Evolutionary conservation across 1,140 invertebrate species (phyloP), one percentile per base, ranked within the genome.

Genomic region (Agrypnia vestita): DNA sequence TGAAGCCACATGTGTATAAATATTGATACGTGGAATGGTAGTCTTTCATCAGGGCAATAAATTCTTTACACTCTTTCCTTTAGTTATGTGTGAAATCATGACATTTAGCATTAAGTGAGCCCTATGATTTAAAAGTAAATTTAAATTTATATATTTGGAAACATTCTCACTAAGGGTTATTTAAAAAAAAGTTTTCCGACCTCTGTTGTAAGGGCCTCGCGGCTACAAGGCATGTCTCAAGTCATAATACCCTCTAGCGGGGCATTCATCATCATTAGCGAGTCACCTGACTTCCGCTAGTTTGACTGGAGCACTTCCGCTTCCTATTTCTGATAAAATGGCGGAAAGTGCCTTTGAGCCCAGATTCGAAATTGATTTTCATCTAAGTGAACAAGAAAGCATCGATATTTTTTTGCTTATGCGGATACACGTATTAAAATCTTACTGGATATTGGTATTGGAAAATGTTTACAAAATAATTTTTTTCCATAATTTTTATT

Each of bases 251-350:
- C 73, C 73, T 46, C 75, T 17, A 35, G 56, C 44, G 69, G 53
- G 19, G 61, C 59, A 76, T 78, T 72, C 64, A 78, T 78, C 77
- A 78, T 78, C 77, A 78, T 78, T 78, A 78, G 76, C 64, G 64
- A 71, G 76, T 78, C 76, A 59, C 75, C 77, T 78, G 64, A 72
- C 77, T 78, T 78, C 77, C 77, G 77, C 13, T 72, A 61, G 77
- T 69, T 69, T 53, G 59, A 76, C 74, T 76, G 35, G 64, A 72
- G 64, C 15, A 61, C 64, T 72, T 78, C 77, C 77, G 77, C 62
- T 61, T 53, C 51, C 77, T 67, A 71, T 78, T 72, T 78, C 77
- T 72, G 67, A 46, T 78, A 71, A 55, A 78, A 78, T 61, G 53
- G 55, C 64, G 49, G 47, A 9, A 69, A 49, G 43, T 21, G 69